phyloP scores from a whole-genome alignment of 2,797 vertebrate species.

The Petrocephalus schoutedeni region DNA sequence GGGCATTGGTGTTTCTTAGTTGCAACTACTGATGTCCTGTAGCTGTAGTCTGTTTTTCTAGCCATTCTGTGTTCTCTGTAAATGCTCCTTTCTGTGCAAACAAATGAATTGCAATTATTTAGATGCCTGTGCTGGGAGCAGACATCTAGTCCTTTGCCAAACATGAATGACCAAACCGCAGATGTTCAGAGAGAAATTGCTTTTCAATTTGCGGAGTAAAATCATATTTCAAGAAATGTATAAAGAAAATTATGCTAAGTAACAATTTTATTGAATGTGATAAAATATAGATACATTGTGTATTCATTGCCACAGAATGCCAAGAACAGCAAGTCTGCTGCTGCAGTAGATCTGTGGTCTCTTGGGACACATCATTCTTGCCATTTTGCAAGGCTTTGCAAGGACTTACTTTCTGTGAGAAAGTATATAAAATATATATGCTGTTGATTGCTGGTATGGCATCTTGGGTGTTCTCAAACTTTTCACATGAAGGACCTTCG shows the following conservation, averaged over 20 bases:
- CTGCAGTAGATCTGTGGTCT: not conserved
- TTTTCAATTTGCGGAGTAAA: not conserved
- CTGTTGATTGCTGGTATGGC: not conserved
- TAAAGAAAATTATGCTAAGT: not conserved
- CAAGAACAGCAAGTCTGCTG: not conserved
- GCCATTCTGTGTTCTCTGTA: not conserved
- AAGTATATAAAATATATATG: not conserved
- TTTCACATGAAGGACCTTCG: not conserved
- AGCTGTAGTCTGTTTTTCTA: slow-evolving; percentile 1
- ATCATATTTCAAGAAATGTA: slow-evolving; percentile 6
- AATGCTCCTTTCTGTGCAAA: slow-evolving; percentile 7
- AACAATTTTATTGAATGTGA: not conserved
- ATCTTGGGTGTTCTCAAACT: not conserved
- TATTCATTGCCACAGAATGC: not conserved
- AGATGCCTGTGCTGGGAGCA: not conserved
- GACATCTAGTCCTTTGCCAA: not conserved
- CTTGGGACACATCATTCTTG: not conserved
- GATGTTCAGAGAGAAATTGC: not conserved
- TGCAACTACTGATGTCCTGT: not conserved
- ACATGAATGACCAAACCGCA: not conserved
- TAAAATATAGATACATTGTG: slow-evolving; percentile 9
- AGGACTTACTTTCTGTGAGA: not conserved
- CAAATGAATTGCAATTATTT: not conserved
- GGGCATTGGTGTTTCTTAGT: not conserved
- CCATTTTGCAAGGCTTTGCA: slow-evolving; percentile 12